Evolutionary conservation across 2,797 vertebrate genomes (phyloP), one percentile per base, ranked within the genome.

Genomic region (Thaleichthys pacificus): DNA sequence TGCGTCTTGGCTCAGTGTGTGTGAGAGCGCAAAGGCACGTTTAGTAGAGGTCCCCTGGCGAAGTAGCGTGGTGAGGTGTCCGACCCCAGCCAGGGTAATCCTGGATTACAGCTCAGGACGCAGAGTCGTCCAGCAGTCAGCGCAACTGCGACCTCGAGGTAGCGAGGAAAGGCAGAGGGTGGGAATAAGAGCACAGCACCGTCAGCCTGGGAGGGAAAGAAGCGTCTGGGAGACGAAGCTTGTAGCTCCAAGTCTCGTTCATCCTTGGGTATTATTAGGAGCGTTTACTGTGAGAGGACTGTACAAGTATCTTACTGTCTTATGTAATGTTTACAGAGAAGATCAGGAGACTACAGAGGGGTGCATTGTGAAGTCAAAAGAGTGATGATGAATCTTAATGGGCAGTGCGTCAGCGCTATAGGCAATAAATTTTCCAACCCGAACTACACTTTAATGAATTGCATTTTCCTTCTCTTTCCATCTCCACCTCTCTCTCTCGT

Each of bases 41-140:
- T 26, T 3, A 75, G 62, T 3, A 75, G 62, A 71, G 56, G 62
- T 76, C 83, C 57, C 70, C 79, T 24, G 61, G 84, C 78, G 69
- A 86, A 73, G 70, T 54, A 71, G 66, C 30, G 28, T 68, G 74
- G 72, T 69, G 70, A 77, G 78, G 78, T 78, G 78, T 83, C 84
- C 79, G 83, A 80, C 83, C 73, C 80, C 77, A 80, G 77, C 71
- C 72, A 61, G 77, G 69, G 77, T 90, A 91, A 93, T 91, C 88
- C 86, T 76, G 84, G 87, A 91, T 91, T 91, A 92, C 73, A 87
- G 79, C 71, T 82, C 77, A 85, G 85, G 76, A 88, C 75, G 66
- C 24, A 64, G 86, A 89, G 88, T 92, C 89, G 88, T 38, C 60
- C 74, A 75, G 69, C 72, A 86, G 89, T 90, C 89, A 63, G 68